Evolutionary conservation across 2,113 vertebrate genomes (phyloP), one percentile per base, ranked within the genome.

Genomic region (Colinus virginianus): DNA sequence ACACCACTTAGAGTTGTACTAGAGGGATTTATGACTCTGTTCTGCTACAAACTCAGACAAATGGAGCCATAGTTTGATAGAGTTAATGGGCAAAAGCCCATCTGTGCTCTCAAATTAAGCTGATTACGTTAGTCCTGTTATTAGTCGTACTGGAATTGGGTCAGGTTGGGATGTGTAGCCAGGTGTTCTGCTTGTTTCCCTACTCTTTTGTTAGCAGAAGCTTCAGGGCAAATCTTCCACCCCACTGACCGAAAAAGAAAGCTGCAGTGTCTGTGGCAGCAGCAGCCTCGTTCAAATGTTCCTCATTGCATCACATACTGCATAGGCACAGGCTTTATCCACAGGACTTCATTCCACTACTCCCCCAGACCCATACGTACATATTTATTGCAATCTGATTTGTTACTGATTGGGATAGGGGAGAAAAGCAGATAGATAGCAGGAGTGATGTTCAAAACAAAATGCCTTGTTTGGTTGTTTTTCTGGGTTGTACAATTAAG

Each of bases 81-180:
- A 81, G 67, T 81, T 14, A 43, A 84, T 82, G 74, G 46, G 9
- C 34, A 55, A 22, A 84, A 81, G 25, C 78, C 83, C 62, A 43
- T 89, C 38, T 72, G 69, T 40, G 81, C 56, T 68, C n/a, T 36
- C 81, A 78, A 92, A 88, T 90, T 26, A 90, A 88, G 58, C 93
- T 78, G 61, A 66, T 90, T 81, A 59, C 42, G 1, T 61, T 71
- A 86, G 56, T 77, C 59, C 64, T 78, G 69, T 55, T 34, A 34
- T 5, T 67, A 84, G 43, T 58, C 66, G 63, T 53, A 0, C 11
- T 78, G 70, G 66, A 96, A 43, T 58, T 84, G 75, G 89, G 70
- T 93, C 81, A 56, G 2, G 15, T 62, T n/a, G 68, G 81, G 70
- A 30, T 76, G 38, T 80, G 59, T 76, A 58, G 48, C 48, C 5